These are phyloP conservation scores for Heteronetta atricapilla DNA, from an alignment of 2,113 vertebrate species.

Conservation along the genomic window DNA sequence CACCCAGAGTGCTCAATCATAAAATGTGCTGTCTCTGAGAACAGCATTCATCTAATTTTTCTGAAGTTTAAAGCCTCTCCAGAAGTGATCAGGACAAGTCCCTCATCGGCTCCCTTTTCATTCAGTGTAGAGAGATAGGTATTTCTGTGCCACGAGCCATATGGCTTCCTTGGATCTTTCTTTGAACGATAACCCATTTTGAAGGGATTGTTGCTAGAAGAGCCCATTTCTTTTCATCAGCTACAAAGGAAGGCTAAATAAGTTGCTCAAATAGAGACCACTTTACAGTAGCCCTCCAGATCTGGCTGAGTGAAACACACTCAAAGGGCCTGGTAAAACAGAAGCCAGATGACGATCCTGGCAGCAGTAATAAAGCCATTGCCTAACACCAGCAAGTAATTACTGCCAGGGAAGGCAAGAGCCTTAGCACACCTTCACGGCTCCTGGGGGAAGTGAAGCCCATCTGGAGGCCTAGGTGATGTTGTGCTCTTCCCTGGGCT, in stretches of 20 bases:
- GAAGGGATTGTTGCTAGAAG: neutral
- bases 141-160: neutral
- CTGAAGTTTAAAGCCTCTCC: neutral
- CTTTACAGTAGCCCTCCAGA: neutral
- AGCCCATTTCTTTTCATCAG: neutral
- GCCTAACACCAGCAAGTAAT: neutral
- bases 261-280: neutral
- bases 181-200: neutral
- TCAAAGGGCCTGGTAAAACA: neutral
- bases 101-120: neutral
- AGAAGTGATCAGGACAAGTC: neutral
- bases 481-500: neutral
- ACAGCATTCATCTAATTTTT: neutral
- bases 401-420: neutral
- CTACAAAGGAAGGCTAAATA: neutral
- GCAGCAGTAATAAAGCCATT: accelerated
- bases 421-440: neutral
- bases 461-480: neutral
- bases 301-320: neutral
- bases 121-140: neutral
- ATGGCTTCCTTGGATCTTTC: neutral
- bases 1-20: neutral
- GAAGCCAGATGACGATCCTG: neutral
- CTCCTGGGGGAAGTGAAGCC: neutral
- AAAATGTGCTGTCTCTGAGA: neutral